Evolutionary conservation across 2,888 invertebrate species (phyloP), one percentile per base, ranked within the genome.

Genomic region (Lepidocyrtinus sp.): DNA sequence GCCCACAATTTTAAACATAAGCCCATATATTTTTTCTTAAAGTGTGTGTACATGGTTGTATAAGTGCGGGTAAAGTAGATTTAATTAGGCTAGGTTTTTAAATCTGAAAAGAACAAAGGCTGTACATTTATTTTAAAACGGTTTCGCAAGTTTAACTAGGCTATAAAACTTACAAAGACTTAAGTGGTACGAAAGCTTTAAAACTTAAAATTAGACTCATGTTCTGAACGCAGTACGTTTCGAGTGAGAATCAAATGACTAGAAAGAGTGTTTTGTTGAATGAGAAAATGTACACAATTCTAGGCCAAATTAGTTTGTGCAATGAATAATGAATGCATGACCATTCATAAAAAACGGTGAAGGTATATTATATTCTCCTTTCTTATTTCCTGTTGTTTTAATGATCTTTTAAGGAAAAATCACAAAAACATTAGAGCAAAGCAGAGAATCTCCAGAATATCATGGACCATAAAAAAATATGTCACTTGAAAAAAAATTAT

Each of bases 111-210:
- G 61, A 45, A 61, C 21, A 73, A 79, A 79, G 73, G 73, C 73
- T 73, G 78, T 73, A 69, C 59, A 79, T 79, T 75, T 68, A n/a
- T 19, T 17, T 70, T 59, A 69, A 2, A 50, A 55, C n/a, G 59
- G 19, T 19, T 36, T 59, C 59, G 21, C 59, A 59, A 36, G 12
- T 36, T 19, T 21, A 71, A 75, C 19, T 46, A 74, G 59, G 25
- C 27, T 61, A 59, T 26, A 64, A 26, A 2, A 19, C 19, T 67
- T 64, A 70, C 75, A 77, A 75, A 81, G 77, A 81, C 80, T 81
- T 81, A 81, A 80, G n/a, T 75, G 83, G 82, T 82, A 80, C 80
- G 75, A 75, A 82, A 81, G 79, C 76, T 82, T 82, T 79, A 82
- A 82, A 72, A 81, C 26, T 36, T 25, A 73, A 69, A 64, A 64